These are phyloP conservation scores for Bactericera cockerelli DNA, from an alignment of 1,140 invertebrate species.

Conservation along the genomic window DNA sequence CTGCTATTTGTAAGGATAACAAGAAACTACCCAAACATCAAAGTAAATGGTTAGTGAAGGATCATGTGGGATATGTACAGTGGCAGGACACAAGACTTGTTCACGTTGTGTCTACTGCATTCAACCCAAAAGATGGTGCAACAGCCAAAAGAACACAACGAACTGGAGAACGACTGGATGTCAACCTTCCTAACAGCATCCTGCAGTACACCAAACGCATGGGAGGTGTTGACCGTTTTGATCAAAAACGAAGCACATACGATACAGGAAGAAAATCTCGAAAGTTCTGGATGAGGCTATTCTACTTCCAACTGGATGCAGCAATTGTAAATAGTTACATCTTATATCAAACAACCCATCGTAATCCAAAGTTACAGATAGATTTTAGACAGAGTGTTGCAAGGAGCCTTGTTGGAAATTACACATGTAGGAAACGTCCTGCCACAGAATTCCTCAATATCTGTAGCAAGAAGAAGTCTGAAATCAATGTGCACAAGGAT, in stretches of 20 bases:
- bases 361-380: conserved; percentile 8
- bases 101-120: conserved; percentile 12
- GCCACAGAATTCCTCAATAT: neutral
- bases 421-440: neutral
- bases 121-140: conserved; percentile 13
- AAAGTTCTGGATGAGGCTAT: conserved; percentile 17
- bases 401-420: conserved; percentile 3
- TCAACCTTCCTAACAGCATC: conserved; percentile 15
- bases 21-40: neutral
- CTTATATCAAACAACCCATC: conserved; percentile 10
- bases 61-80: neutral
- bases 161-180: conserved; percentile 12
- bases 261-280: conserved; percentile 15
- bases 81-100: conserved; percentile 10
- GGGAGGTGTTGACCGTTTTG: conserved; percentile 20
- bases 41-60: conserved; percentile 4
- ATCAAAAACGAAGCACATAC: conserved; percentile 18
- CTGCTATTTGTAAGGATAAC: conserved; percentile 1
- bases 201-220: conserved; percentile 20
- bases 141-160: conserved; percentile 15
- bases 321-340: conserved; percentile 16
- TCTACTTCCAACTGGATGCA: conserved; percentile 15
- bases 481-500: too few relatives aligned
- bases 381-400: conserved; percentile 6
- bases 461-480: too few relatives aligned